Evolutionary conservation across 2,888 invertebrate genomes (phyloP).

Genomic region (Panorpa germanica): DNA sequence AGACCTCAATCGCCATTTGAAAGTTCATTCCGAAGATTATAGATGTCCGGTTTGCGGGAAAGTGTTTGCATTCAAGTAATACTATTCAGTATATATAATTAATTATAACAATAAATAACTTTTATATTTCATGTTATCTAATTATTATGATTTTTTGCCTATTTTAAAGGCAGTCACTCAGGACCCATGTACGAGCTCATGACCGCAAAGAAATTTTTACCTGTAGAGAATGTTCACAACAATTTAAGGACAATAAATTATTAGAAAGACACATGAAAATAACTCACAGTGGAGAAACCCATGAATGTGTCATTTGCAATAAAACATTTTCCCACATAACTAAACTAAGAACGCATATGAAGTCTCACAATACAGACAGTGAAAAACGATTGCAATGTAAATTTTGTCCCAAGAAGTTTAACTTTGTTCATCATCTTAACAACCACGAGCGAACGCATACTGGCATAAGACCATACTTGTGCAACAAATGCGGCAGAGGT

Average conservation of each 20-base stretch:
- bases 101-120: no score
- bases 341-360: constrained; percentile 24
- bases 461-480: constrained; percentile 24
- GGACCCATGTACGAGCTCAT: no score
- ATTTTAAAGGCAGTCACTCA: no score
- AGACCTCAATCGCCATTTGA: constrained; percentile 26
- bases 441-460: constrained; percentile 28
- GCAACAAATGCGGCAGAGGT: constrained; percentile 28
- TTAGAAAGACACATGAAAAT: constrained; percentile 26
- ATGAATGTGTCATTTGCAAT: constrained; percentile 22
- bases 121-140: no score
- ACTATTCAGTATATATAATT: no score
- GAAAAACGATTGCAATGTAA: constrained; percentile 24
- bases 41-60: constrained; percentile 26
- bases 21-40: constrained; percentile 25
- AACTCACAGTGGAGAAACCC: constrained; percentile 25
- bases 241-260: constrained; percentile 24
- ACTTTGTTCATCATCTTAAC: constrained; percentile 27
- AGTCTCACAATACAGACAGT: constrained; percentile 22
- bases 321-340: constrained; percentile 23
- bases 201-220: no score
- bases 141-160: no score
- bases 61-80: constrained; percentile 28
- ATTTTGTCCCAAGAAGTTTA: constrained; percentile 25
- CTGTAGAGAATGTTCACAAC: constrained; percentile 23